Evolutionary conservation across 1,140 invertebrate genomes (phyloP), one percentile per base, ranked within the genome.

Genomic region (Eupeodes corollae): DNA sequence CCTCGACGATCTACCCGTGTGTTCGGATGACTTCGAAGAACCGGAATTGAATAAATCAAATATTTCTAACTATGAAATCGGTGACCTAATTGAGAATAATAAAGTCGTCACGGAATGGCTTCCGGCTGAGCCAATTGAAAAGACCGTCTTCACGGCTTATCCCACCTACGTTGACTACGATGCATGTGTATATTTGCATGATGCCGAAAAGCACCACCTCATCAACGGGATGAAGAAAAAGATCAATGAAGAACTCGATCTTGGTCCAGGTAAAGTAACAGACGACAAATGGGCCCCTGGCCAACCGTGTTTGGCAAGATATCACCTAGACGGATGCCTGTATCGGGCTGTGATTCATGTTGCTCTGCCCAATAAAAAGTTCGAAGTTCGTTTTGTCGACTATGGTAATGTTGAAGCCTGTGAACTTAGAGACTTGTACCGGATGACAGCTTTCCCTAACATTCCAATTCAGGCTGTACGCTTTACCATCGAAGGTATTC

Each of bases 291-390:
- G 54, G 61, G 37, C 18, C 9, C 15, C 18, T 3, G 80, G 77
- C 2, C 77, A 85, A 46, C 67, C 78, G 0, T 84, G 83, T 51
- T 66, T 83, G 13, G 80, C 74, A 1, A 67, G 71, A 41, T 86
- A 74, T 61, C 73, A 75, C 52, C 13, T 71, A 6, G 77, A 86
- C 56, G 67, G 74, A 3, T 66, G 68, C 11, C 82, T 80, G 70
- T 83, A 82, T 55, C 71, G 82, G 46, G 79, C 76, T 16, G 55
- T 66, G 44, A 70, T 83, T 9, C 30, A 69, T 15, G 59, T 70
- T 40, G 66, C 13, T 8, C 30, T 35, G 3, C 10, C 13, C 0
- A 52, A 41, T 15, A 9, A n/a, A 0, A 45, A 59, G 11, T 59
- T 64, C 5, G 59, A 58, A 12, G 72, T 83, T 2, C 58, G 70